Base-by-base conservation (phyloP, 1,140 invertebrate species). In the Pogonomyrmex barbatus region DNA sequence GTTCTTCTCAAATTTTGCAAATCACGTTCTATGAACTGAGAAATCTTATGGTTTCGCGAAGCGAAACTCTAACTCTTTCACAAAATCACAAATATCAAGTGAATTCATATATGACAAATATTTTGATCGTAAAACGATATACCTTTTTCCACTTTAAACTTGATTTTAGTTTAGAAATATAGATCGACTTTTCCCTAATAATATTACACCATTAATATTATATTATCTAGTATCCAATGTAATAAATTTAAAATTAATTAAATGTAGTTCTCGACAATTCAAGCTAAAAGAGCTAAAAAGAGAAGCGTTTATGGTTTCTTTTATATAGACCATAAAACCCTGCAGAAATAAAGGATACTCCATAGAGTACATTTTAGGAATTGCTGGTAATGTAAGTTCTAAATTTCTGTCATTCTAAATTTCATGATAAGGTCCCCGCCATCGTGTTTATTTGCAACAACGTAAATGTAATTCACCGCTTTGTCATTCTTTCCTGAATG, bases 391-490 rank as follows among this genome's bases (percentile, higher is more conserved):
- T 24, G 33, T 79, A 79, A 79, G 68, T 30, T 54, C 8, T 52
- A 68, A 42, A 68, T 24, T 79, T 52, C 2, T 24, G 24, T 79
- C 62, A 68, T 30, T 54, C 8, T 52, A 68, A 42, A 68, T 24
- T 79, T 52, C 2, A n/a, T 47, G 33, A 42, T 79, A 79, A 79
- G 68, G n/a, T n/a, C 36, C 36, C 42, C 45, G 33, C 17, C 36
- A 58, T 58, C 63, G 56, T 58, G 14, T 47, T 77, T 67, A 67
- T 67, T 10, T 36, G 63, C 14, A 10, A n/a, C 36, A 60, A 60
- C 9, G 24, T 47, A 71, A 71, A 71, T 10, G 62, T 68, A 54
- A 79, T 79, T 79, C 68, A 39, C 47, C 36, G 50, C 62, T 79
- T 54, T 52, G n/a, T 30, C 62, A 65, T 50, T 56, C 52, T 56